Percentiles rank a stretch among this genome's conserved stretches.
These are phyloP conservation scores for Anoura caudifer DNA, from an alignment of 2,113 vertebrate species.

Conservation along the genomic window DNA sequence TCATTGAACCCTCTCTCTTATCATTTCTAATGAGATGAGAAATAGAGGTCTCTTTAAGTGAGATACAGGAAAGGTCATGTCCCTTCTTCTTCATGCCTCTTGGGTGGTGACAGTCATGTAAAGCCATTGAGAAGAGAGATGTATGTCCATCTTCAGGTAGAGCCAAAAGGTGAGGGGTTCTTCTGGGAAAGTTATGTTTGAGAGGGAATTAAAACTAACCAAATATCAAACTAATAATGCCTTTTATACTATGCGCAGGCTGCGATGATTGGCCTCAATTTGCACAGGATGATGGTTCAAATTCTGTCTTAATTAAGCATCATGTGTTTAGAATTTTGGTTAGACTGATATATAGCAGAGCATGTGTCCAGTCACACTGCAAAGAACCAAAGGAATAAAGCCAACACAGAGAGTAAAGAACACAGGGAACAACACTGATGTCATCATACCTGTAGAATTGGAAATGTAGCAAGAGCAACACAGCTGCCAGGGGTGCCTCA, in stretches of 20 bases:
- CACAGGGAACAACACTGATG: background rate
- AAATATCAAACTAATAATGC: background rate
- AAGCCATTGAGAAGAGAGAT: background rate
- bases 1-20: background rate
- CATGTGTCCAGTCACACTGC: background rate
- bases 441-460: background rate
- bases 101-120: background rate
- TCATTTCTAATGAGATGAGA: background rate
- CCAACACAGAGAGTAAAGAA: background rate
- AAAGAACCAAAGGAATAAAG: background rate
- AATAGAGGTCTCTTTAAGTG: background rate
- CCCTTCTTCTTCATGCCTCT: fast-evolving
- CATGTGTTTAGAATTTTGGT: background rate
- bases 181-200: background rate
- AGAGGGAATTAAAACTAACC: background rate
- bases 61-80: background rate
- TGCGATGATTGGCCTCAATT: background rate
- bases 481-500: background rate
- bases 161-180: background rate
- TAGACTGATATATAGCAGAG: background rate
- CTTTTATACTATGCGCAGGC: background rate
- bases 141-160: background rate
- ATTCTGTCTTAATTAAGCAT: background rate
- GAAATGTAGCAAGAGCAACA: background rate
- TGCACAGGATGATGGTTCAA: background rate